Percentiles rank a stretch among this genome's conserved stretches.
phyloP scores from a whole-genome alignment of 2,113 vertebrate species.

The Actinemys pallida region DNA sequence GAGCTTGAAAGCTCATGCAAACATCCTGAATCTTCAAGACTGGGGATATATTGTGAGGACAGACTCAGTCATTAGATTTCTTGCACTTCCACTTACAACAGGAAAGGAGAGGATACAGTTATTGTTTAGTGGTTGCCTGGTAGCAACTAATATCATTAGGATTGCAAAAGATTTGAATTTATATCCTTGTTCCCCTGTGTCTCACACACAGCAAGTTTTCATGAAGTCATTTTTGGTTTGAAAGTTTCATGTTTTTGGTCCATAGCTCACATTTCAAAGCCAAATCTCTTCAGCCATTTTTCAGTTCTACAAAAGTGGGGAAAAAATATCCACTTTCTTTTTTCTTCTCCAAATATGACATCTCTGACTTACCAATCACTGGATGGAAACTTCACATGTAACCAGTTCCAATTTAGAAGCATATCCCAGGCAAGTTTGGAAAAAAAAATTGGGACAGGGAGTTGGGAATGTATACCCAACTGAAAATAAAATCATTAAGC shows the following conservation, averaged over 20 bases:
- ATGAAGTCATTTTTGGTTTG: background rate
- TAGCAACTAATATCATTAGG: background rate
- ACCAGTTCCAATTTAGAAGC: background rate
- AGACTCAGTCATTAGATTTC: background rate
- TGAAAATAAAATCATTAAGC: background rate
- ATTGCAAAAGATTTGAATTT: background rate
- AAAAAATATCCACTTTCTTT: background rate
- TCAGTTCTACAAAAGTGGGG: background rate
- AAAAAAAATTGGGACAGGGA: background rate
- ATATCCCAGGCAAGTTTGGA: background rate
- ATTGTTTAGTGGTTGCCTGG: background rate
- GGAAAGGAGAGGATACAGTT: background rate
- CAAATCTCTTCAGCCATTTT: background rate
- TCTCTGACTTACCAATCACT: background rate
- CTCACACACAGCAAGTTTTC: background rate
- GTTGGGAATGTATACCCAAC: background rate
- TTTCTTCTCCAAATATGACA: background rate
- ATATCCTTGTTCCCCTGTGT: background rate
- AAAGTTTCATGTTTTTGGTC: background rate
- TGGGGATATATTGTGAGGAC: background rate
- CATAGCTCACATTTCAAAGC: background rate
- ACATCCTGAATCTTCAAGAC: background rate
- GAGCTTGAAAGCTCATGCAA: background rate
- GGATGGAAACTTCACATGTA: background rate
- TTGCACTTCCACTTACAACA: background rate